These are phyloP conservation scores for Cydia pomonella DNA, from an alignment of 1,140 invertebrate species.

Conservation along the genomic window DNA sequence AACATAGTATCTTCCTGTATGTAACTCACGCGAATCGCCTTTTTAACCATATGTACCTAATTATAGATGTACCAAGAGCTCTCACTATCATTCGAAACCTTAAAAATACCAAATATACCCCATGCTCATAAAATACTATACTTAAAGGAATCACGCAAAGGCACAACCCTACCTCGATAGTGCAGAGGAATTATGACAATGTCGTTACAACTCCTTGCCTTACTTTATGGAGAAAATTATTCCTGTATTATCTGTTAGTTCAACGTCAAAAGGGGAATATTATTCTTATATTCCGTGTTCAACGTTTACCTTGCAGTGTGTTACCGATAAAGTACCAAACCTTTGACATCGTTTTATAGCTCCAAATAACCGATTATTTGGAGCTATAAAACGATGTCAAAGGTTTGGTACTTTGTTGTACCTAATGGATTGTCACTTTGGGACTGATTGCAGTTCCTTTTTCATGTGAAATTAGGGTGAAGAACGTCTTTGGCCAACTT, in stretches of 20 bases:
- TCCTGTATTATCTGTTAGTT: slow-evolving; percentile 2
- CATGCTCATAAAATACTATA: neutral
- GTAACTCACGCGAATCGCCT: too few species aligned
- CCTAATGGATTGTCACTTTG: too few species aligned
- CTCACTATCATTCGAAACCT: too few species aligned
- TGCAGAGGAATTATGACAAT: slow-evolving; percentile 9
- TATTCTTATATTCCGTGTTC: neutral
- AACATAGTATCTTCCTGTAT: too few species aligned
- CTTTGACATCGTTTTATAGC: neutral
- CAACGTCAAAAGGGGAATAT: neutral
- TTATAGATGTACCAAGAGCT: too few species aligned
- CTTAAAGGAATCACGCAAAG: neutral
- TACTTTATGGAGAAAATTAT: neutral
- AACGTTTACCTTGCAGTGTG: neutral
- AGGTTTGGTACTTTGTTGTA: neutral
- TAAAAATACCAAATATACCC: too few species aligned
- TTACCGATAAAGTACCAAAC: neutral
- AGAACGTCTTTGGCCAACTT: too few species aligned
- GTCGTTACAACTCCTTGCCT: slow-evolving; percentile 6
- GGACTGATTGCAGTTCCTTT: too few species aligned
- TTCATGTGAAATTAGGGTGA: too few species aligned
- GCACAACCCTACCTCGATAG: neutral
- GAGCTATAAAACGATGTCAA: neutral
- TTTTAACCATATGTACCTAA: too few species aligned
- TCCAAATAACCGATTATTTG: neutral